A percentile compares a stretch with the other conserved stretches of the same genome.
Conservation (phyloP, 2,113 vertebrate species). For the Odobenus rosmarus region DNA sequence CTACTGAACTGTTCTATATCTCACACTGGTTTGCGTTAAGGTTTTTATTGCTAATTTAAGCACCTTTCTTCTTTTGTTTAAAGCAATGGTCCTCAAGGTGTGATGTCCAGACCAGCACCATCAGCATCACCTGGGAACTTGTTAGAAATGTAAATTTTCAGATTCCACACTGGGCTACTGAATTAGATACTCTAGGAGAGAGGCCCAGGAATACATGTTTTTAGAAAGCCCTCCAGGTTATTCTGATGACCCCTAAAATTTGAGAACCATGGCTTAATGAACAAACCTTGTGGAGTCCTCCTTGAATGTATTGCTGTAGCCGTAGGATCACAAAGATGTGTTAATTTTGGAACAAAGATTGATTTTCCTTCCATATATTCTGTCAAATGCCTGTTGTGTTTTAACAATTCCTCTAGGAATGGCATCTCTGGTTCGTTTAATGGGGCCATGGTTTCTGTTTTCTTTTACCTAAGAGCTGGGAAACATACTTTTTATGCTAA, state of each 20-base stretch:
- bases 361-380: neutral
- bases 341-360: conserved; percentile 1
- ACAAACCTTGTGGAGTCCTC: neutral
- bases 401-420: neutral
- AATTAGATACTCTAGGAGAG: neutral
- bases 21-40: neutral
- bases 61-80: conserved; percentile 42
- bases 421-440: neutral
- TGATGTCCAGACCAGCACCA: neutral
- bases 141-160: neutral
- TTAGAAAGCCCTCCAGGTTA: neutral
- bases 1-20: neutral
- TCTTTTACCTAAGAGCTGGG: neutral
- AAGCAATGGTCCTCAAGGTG: neutral
- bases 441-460: neutral
- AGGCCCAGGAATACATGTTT: neutral
- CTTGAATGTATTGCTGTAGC: neutral
- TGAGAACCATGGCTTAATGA: neutral
- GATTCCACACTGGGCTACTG: neutral
- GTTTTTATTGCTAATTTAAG: neutral
- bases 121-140: neutral
- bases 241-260: neutral
- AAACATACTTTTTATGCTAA: neutral
- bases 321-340: neutral
- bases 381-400: neutral